Evolutionary conservation across 1,140 invertebrate genomes (phyloP).

Genomic region (Rhagoletis pomonella): DNA sequence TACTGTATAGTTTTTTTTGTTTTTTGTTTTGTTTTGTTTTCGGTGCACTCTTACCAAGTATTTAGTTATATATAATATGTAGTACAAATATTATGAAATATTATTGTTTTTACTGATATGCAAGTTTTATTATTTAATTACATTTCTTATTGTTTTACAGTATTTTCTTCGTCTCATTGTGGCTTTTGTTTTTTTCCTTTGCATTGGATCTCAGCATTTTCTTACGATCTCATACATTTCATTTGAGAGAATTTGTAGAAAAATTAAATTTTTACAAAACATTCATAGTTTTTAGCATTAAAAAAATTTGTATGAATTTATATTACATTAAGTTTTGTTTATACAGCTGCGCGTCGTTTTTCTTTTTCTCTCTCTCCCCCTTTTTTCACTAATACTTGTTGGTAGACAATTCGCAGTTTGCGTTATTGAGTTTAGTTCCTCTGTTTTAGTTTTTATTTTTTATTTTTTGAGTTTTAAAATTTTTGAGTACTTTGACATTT

Average conservation of each 20-base stretch:
- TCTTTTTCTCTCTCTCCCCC: neutral
- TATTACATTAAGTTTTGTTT: neutral
- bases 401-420: constrained; percentile 30
- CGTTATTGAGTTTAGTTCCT: neutral
- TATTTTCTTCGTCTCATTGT: neutral
- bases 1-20: no score
- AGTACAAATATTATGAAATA: constrained; percentile 51
- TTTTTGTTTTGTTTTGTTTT: neutral
- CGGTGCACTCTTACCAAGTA: neutral
- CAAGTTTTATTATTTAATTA: constrained; percentile 45
- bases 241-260: neutral
- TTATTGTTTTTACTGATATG: constrained; percentile 53
- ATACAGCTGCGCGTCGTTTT: neutral
- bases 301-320: neutral
- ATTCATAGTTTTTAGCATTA: neutral
- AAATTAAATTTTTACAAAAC: neutral
- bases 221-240: neutral
- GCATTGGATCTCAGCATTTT: no score
- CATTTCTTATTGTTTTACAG: constrained; percentile 27
- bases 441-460: no score
- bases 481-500: neutral
- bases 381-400: constrained; percentile 12
- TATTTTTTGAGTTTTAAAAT: no score
- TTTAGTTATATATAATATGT: neutral
- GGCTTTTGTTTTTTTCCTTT: neutral